Evolutionary conservation across 2,797 vertebrate species (phyloP), one percentile per base, ranked within the genome.

Genomic region (Eremophila alpestris): DNA sequence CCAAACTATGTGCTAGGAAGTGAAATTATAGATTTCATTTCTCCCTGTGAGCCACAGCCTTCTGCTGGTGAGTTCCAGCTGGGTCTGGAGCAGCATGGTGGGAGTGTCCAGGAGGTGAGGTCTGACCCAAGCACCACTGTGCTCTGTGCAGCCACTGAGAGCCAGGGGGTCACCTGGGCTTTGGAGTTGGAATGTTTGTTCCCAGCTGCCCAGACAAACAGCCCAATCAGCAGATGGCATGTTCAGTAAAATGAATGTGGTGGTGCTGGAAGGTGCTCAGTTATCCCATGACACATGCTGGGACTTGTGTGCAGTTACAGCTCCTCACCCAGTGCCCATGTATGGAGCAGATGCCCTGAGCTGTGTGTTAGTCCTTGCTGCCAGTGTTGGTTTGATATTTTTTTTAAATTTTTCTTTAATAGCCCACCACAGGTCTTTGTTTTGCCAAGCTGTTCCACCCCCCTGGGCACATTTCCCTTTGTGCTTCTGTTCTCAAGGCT

Each of bases 41-140:
- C 24, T 68, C 20, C 2, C 2, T 27, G 14, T 21, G 29, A 87
- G 27, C 34, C 11, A 5, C 32, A 80, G 52, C 20, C 29, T 41
- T 32, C 18, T 67, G 45, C 34, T 67, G 54, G 8, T 36, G 8
- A 22, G 27, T 27, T 30, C 64, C 16, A 16, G 7, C 41, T 56
- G 27, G 30, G 3, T 34, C 1, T 3, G 3, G 16, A 23, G 23
- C 3, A 5, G 16, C 1, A 2, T 16, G 27, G 30, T 34, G 52
- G 68, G 9, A 22, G 2, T 24, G 27, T 43, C 65, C 13, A 11
- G 20, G 48, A 70, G 41, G 8, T 52, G 63, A 85, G 22, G 26
- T 58, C 41, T 5, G 7, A 4, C 51, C 20, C 22, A n/a, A 6
- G 2, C 3, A 36, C 6, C 15, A 1, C 48, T 2, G 3, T 60